Evolutionary conservation across 2,888 invertebrate genomes (phyloP), one percentile per base, ranked within the genome.

Genomic region (Pseudococcus viburni): DNA sequence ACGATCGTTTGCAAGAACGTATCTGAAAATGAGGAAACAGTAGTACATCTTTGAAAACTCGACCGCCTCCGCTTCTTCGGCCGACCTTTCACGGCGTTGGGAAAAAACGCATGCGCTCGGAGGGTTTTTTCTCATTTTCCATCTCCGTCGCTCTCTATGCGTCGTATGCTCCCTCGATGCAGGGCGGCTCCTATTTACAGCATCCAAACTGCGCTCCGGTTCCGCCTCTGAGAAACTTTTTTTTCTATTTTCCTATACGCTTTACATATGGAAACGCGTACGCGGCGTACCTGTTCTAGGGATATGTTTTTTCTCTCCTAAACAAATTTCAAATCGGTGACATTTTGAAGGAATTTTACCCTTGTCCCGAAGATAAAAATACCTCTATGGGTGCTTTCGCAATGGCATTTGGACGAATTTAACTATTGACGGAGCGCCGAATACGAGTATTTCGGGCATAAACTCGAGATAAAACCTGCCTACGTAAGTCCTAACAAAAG

Each of bases 11-110:
- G 80, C 80, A 46, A 83, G 80, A 83, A 83, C 80, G 80, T 39
- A 83, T 83, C 80, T 83, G 80, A 83, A 83, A 83, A 83, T 83
- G 46, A 83, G 80, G 80, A 83, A 83, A 83, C 80, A 83, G 80
- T 83, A 83, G 80, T 83, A 26, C 42, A 83, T 83, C 80, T 83
- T 46, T 39, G 80, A 19, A 42, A 77, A 83, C 19, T 83, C 73
- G 33, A 73, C 73, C 64, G 22, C 64, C 73, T 73, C 73, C 73
- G 33, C 73, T 33, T 73, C 73, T 73, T 17, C 73, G 73, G 73
- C 80, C 46, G 80, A 42, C 42, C 42, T 42, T 73, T 68, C 19
- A 17, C 39, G 6, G 39, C 17, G 80, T 46, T 46, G 80, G 80
- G 80, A 46, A 83, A 83, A 83, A 83, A 83, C 80, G 80, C 80